Evolutionary conservation across 2,888 invertebrate species (phyloP).

Genomic region (Drosophila parthenogenetica): DNA sequence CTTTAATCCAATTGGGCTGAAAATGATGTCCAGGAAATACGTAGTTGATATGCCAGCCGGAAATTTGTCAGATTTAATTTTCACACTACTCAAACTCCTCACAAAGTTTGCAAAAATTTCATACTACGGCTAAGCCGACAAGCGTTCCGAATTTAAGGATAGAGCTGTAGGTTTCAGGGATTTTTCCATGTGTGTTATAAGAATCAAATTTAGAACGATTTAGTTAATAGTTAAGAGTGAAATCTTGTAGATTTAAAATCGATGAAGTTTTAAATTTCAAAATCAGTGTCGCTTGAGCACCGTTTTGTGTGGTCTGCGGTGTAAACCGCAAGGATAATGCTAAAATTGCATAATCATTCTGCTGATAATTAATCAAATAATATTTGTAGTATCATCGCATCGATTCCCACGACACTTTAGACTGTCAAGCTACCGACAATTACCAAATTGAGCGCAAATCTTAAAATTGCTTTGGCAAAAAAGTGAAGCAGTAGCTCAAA

Average conservation of each 20-base stretch:
- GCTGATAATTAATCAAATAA: constrained; percentile 69
- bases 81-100: constrained; percentile 71
- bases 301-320: constrained; percentile 65
- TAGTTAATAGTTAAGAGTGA: constrained; percentile 1
- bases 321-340: constrained; percentile 56
- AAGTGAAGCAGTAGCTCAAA: constrained; percentile 6
- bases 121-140: constrained; percentile 69
- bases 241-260: neutral
- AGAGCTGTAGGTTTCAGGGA: neutral
- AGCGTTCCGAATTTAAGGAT: constrained; percentile 56
- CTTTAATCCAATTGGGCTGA: constrained; percentile 50
- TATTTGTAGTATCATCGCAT: constrained; percentile 21
- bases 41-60: constrained; percentile 25
- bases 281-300: neutral
- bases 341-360: constrained; percentile 61
- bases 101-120: constrained; percentile 47
- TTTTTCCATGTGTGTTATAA: constrained; percentile 33
- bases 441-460: constrained; percentile 54
- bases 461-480: constrained; percentile 32
- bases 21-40: constrained; percentile 46
- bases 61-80: constrained; percentile 80
- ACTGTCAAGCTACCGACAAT: constrained; percentile 40
- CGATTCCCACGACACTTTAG: constrained; percentile 66
- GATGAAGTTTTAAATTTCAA: neutral
- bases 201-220: constrained; percentile 49